These are phyloP conservation scores for Scylla paramamosain DNA, from an alignment of 1,140 invertebrate species.

Conservation along the genomic window DNA sequence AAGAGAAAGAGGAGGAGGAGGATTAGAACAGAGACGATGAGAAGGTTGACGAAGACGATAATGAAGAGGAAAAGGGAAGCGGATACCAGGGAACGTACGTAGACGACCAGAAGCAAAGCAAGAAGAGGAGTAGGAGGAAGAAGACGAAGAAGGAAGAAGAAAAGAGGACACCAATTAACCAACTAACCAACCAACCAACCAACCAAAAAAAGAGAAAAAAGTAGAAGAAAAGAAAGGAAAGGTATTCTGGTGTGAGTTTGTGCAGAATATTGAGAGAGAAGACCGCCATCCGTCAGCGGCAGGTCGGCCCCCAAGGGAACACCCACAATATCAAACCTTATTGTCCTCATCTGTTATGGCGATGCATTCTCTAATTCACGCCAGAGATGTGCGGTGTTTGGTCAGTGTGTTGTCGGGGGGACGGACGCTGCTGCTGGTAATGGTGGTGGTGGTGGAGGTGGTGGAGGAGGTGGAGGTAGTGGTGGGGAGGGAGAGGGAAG, in stretches of 20 bases:
- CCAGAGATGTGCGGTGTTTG: constrained; percentile 73
- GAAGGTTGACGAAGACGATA: neutral
- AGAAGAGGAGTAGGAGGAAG: neutral
- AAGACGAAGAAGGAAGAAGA: no score
- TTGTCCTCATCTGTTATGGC: constrained; percentile 76
- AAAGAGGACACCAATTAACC: no score
- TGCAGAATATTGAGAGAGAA: constrained; percentile 73
- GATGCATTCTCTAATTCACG: constrained; percentile 76
- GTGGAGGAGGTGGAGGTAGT: neutral
- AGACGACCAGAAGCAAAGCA: no score
- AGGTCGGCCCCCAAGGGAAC: constrained; percentile 60
- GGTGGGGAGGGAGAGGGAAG: neutral
- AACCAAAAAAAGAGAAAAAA: neutral
- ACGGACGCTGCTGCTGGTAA: constrained; percentile 58
- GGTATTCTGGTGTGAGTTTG: constrained; percentile 56
- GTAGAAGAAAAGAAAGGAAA: neutral
- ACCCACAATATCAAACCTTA: constrained; percentile 75
- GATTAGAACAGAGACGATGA: neutral
- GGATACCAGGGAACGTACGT: no score
- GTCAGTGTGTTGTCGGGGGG: constrained; percentile 68
- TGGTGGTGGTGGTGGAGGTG: constrained; percentile 40
- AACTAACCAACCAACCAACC: no score
- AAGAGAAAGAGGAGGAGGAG: neutral
- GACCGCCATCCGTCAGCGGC: constrained; percentile 66
- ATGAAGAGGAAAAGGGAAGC: neutral